Evolutionary conservation across 2,797 vertebrate species (phyloP), one percentile per base, ranked within the genome.

Genomic region (Gymnodraco acuticeps): DNA sequence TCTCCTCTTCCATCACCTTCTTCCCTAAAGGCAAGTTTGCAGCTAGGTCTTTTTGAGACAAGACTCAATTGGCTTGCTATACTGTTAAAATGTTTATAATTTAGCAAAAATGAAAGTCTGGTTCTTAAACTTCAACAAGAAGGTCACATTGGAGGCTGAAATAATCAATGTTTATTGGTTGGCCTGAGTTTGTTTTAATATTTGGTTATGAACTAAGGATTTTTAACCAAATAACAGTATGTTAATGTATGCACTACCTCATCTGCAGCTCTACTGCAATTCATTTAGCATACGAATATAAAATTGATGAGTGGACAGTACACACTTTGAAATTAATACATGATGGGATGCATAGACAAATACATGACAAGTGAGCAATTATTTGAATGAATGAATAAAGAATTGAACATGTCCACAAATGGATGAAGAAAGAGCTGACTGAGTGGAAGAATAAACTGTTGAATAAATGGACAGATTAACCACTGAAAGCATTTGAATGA

Each of bases 381-480:
- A 83, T 78, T 82, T 81, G 56, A 84, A 70, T 60, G 45, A 53
- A 78, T 56, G 55, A 54, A 71, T 56, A 60, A 58, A 72, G 3
- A 59, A 76, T 53, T 51, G 15, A 73, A 45, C 55, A 27, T 79
- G 52, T 67, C 68, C 77, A 70, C 41, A 73, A 77, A 75, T 75
- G 53, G 45, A 60, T 45, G 47, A 75, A 64, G 56, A 77, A 69
- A 53, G 72, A 62, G 52, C 78, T 63, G 72, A 82, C 53, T 51
- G 62, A 72, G 61, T 14, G 56, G 61, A 82, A 75, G 50, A 71
- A 72, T 50, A 50, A 71, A 69, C 17, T 54, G 46, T 67, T 70
- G 71, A 80, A 80, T 80, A 76, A 80, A 74, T 61, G 64, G 58
- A 73, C 63, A 62, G 78, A 84, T 88, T 81, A 85, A 67, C 58